Evolutionary conservation across 2,888 invertebrate species (phyloP), one percentile per base, ranked within the genome.

Genomic region (Baccha elongata): DNA sequence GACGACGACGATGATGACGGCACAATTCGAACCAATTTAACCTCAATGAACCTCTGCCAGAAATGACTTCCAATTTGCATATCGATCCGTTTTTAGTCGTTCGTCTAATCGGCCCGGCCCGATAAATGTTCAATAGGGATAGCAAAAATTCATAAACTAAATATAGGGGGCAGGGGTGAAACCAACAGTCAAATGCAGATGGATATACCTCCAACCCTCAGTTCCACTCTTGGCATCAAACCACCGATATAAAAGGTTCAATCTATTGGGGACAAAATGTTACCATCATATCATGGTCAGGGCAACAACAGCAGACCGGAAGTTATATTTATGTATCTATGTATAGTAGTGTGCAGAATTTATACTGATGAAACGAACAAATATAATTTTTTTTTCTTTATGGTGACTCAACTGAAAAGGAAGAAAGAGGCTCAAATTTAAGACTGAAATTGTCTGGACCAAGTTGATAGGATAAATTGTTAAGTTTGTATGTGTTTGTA

Each of bases 1-100:
- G 19, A 35, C 40, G 62, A n/a, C n/a, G n/a, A 60, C 37, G 46
- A 40, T 21, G 35, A 71, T 40, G 26, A 50, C 37, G 64, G 60
- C 37, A 71, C 71, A 76, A 76, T 81, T 76, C 53, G 71, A 78
- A 73, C 83, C 72, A 83, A 78, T 83, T 83, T 67, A 83, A 73
- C 78, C 67, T 64, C 55, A 29, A 60, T 68, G 78, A 68, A 68
- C 78, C 60, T 55, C 46, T 55, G 55, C 48, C 48, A 64, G 53
- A 37, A 68, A 68, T 78, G 72, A 78, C 42, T 72, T 32, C 72
- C 50, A 78, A 83, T 83, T 83, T 83, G 78, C 78, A 83, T 83
- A 78, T 83, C 83, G 78, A 78, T 83, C 52, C 32, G 65, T 52
- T 65, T 78, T 40, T 37, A 50, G 71, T 44, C 65, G 32, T 69